A percentile compares a stretch with the other conserved stretches of the same genome.
Evolutionary conservation across 2,113 vertebrate species (phyloP).

Genomic region (Riparia riparia): DNA sequence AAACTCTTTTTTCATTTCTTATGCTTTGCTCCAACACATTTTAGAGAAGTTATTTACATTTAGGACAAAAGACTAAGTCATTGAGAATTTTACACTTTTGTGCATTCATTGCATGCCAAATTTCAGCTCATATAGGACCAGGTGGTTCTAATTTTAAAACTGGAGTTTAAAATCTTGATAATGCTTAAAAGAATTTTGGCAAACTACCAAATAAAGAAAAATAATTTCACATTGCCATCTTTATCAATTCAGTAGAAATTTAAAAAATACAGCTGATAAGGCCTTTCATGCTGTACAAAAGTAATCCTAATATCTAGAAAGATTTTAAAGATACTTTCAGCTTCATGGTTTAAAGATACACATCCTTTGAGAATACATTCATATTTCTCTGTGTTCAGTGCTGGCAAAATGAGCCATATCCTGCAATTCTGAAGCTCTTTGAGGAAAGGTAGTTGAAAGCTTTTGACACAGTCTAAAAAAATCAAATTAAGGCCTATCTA

Average conservation of each 20-base stretch:
- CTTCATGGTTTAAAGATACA: neutral
- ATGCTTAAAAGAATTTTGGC: neutral
- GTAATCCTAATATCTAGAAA: neutral
- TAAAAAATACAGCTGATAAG: neutral
- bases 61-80: neutral
- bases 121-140: neutral
- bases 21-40: neutral
- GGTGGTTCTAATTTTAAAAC: neutral
- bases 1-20: neutral
- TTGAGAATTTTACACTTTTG: neutral
- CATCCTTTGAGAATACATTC: neutral
- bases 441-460: neutral
- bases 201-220: neutral
- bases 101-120: neutral
- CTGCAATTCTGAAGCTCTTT: neutral
- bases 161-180: neutral
- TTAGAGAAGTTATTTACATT: neutral
- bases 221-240: neutral
- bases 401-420: neutral
- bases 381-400: neutral
- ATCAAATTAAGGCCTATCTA: neutral
- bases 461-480: neutral
- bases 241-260: neutral
- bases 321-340: neutral
- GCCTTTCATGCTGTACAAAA: neutral